These are phyloP conservation scores for Tortricodes alternella DNA, from an alignment of 2,888 invertebrate species.

Conservation along the genomic window DNA sequence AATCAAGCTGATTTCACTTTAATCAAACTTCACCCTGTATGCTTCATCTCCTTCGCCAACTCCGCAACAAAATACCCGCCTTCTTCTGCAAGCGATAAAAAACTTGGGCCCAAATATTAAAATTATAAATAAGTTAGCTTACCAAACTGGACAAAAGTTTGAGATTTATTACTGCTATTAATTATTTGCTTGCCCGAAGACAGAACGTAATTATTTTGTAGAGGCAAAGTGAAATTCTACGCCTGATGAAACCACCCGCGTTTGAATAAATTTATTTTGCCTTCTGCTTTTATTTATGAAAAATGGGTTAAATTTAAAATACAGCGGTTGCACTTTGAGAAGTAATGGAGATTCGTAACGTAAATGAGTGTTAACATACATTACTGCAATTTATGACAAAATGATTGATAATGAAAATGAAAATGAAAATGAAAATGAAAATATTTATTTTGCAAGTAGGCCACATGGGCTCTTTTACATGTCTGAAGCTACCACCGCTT, in stretches of 20 bases:
- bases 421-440: too few relatives aligned
- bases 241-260: conserved; percentile 48
- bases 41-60: background rate
- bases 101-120: conserved; percentile 43
- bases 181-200: conserved; percentile 64
- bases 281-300: conserved; percentile 43
- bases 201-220: conserved; percentile 65
- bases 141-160: conserved; percentile 63
- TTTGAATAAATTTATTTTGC: conserved; percentile 50
- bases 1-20: background rate
- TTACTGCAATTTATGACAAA: too few relatives aligned
- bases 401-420: too few relatives aligned
- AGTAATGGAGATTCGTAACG: background rate
- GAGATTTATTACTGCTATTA: conserved; percentile 66
- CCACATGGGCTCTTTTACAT: too few relatives aligned
- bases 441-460: too few relatives aligned
- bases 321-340: conserved; percentile 35
- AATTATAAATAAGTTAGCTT: conserved; percentile 58
- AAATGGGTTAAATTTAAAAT: conserved; percentile 41
- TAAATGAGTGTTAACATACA: background rate
- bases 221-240: conserved; percentile 62
- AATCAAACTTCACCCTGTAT: background rate
- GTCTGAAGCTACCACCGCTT: too few relatives aligned
- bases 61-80: conserved; percentile 17
- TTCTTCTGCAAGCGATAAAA: conserved; percentile 34